These are phyloP conservation scores for Neopelma chrysocephalum DNA, from an alignment of 2,797 vertebrate genomes.

Conservation along the genomic window DNA sequence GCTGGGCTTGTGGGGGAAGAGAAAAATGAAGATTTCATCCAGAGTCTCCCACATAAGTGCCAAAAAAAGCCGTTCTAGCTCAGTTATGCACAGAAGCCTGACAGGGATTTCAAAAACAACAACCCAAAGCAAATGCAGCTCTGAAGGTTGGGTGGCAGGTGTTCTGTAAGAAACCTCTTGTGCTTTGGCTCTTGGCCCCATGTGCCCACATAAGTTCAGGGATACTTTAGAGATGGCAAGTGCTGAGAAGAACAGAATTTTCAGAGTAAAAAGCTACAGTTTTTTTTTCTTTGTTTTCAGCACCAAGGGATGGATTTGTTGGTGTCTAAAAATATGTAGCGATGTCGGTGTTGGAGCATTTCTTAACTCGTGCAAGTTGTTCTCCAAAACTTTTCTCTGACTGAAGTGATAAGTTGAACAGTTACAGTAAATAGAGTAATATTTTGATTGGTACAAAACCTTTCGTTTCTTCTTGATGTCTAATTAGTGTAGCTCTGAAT, in stretches of 20 bases:
- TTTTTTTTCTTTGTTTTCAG: not conserved
- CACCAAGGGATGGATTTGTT: not conserved
- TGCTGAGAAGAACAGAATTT: not conserved
- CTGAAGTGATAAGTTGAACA: slow-evolving; percentile 10
- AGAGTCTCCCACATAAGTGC: not conserved
- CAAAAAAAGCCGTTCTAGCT: not conserved
- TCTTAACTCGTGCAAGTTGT: not conserved
- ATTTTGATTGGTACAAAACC: slow-evolving; percentile 48
- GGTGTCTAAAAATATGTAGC: not conserved
- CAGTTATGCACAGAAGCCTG: not conserved
- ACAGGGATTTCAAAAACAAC: not conserved
- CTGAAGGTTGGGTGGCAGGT: not conserved
- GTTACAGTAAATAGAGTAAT: slow-evolving; percentile 49
- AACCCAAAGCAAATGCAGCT: not conserved
- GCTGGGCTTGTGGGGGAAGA: not conserved
- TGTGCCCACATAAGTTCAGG: not conserved
- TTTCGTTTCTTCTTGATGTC: slow-evolving; percentile 29
- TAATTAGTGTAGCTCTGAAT: slow-evolving; percentile 21
- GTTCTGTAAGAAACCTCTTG: not conserved
- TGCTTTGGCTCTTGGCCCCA: not conserved
- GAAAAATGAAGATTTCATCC: not conserved
- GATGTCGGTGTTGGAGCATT: not conserved
- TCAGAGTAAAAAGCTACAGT: not conserved
- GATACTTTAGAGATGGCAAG: not conserved
- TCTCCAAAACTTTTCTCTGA: slow-evolving; percentile 25